These are phyloP conservation scores for Ricordea florida DNA, from an alignment of 92 coral and sea anemone genomes.

Conservation along the genomic window DNA sequence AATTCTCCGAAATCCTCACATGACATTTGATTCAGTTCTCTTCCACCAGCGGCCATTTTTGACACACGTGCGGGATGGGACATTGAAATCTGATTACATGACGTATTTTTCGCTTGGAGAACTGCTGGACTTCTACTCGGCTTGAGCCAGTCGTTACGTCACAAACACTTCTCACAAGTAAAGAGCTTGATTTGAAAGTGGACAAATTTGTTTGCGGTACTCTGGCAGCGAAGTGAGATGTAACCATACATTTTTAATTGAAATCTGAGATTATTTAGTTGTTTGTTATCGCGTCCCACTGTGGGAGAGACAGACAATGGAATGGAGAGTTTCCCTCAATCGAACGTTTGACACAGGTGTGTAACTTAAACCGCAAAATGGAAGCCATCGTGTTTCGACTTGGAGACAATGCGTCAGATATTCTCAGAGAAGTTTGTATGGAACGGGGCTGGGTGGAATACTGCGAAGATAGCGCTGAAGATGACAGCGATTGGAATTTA, in stretches of 20 bases:
- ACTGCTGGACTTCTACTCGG: background rate
- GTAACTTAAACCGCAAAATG: too few relatives aligned
- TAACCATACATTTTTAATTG: too few relatives aligned
- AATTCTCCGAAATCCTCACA: conserved; percentile 95
- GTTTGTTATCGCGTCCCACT: too few relatives aligned
- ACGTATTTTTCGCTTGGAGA: background rate
- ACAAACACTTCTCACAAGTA: background rate
- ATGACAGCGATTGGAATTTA: conserved; percentile 68
- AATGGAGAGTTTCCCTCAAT: too few relatives aligned
- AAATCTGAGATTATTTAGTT: too few relatives aligned
- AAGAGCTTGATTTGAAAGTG: background rate
- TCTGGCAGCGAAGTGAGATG: too few relatives aligned
- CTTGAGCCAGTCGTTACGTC: conserved; percentile 7
- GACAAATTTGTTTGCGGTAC: background rate
- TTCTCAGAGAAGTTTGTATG: conserved; percentile 72
- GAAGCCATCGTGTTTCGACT: conserved; percentile 72
- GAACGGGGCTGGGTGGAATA: conserved; percentile 87
- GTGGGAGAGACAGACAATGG: too few relatives aligned
- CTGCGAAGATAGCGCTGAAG: conserved; percentile 46
- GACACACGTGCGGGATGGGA: background rate
- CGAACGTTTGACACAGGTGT: too few relatives aligned
- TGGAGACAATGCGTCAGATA: conserved; percentile 79
- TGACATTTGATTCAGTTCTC: conserved; percentile 90
- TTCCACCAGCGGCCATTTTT: conserved; percentile 85
- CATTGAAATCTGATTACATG: background rate